Evolutionary conservation across 2,113 vertebrate species (phyloP), one percentile per base, ranked within the genome.

Genomic region (Cercopithecus mona): DNA sequence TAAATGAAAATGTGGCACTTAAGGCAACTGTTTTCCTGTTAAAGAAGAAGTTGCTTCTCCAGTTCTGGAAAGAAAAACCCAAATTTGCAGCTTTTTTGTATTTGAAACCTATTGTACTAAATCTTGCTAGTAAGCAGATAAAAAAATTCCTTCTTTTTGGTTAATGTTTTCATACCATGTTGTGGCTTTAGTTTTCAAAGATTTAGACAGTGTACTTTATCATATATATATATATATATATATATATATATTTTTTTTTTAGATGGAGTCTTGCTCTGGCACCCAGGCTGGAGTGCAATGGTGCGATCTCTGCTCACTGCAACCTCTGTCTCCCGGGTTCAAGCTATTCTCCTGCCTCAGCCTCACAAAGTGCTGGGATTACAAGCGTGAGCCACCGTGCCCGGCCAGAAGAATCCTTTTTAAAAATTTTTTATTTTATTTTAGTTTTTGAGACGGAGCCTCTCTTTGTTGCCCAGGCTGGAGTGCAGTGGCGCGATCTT

Each of bases 121-220:
- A 85, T 73, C 45, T 92, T 96, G 57, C 50, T 64, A 59, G 40
- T 90, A 18, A 90, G 64, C 12, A n/a, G 30, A 50, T 96, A 94
- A 91, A 95, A 92, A 92, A 57, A 66, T 70, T 48, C 6, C 7
- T 2, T 43, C 12, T 91, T 90, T 86, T 94, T 85, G 57, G 68
- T 55, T 52, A 90, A 38, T 35, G 9, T 22, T 95, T 97, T 92
- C 5, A 48, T 73, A 57, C 40, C 14, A 25, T 78, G 32, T 72
- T 70, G 7, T 88, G 14, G 23, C 50, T 88, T 83, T 94, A 78
- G 43, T 95, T 96, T 95, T 91, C 6, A 93, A 61, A 90, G 57
- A 59, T 86, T 83, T 76, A 57, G 66, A 23, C 48, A 57, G 16
- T 92, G 3, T 68, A 64, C 27, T 64, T 64, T 32, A 64, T 64